Percentiles rank a stretch among this genome's conserved stretches.
phyloP scores from a whole-genome alignment of 2,797 vertebrate species.

The Sebastolobus altivelis region DNA sequence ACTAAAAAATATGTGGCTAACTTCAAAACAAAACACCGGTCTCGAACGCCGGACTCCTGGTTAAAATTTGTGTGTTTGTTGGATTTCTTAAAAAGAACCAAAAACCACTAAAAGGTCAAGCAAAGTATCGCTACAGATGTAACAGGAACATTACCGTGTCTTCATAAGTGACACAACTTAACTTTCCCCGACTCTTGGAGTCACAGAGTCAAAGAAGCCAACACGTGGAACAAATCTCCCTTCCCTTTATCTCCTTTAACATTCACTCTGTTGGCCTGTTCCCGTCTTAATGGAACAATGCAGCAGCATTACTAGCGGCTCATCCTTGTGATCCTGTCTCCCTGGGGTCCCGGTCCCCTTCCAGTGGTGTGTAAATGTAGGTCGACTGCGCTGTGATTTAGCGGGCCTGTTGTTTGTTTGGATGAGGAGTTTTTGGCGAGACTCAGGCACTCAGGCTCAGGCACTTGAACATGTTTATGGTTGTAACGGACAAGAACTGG shows the following conservation, averaged over 20 bases:
- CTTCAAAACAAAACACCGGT: too few species aligned
- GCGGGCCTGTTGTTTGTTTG: conserved; percentile 60
- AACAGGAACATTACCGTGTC: conserved; percentile 5
- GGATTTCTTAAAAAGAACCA: not conserved
- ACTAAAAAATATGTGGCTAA: too few species aligned
- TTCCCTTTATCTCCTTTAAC: conserved; percentile 75
- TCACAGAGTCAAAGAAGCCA: conserved; percentile 46
- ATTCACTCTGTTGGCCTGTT: conserved; percentile 71
- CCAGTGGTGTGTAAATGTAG: conserved; percentile 76
- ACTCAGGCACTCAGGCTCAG: conserved; percentile 2
- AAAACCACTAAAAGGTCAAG: too few species aligned
- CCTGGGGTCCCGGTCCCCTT: conserved; percentile 66
- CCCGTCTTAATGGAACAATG: conserved; percentile 77
- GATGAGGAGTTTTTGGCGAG: conserved; percentile 49
- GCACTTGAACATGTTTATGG: conserved; percentile 31
- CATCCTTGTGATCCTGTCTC: conserved; percentile 81
- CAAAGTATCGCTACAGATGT: conserved; percentile 4
- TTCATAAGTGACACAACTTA: conserved; percentile 34
- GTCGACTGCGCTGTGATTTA: conserved; percentile 71
- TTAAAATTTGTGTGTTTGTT: too few species aligned
- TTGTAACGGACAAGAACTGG: conserved; percentile 34
- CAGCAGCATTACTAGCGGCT: conserved; percentile 79
- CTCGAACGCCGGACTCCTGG: too few species aligned
- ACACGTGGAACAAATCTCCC: conserved; percentile 66
- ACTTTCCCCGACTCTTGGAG: conserved; percentile 51